phyloP scores from a whole-genome alignment of 2,797 vertebrate species.

The Sebastes itinus region DNA sequence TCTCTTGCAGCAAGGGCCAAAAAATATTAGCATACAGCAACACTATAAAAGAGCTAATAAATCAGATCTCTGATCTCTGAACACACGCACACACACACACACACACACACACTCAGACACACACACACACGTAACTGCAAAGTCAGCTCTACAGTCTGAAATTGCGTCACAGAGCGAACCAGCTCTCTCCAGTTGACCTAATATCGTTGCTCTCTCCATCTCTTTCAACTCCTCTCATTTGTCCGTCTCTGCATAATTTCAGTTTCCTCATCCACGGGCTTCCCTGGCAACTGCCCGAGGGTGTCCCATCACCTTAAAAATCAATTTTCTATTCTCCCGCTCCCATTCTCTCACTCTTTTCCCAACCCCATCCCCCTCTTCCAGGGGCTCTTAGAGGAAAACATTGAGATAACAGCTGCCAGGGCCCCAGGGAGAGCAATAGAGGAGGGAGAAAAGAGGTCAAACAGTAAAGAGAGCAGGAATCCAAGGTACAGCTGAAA shows the following conservation, averaged over 20 bases:
- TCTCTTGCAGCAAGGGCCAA: conserved; percentile 4
- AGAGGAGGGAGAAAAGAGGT: conserved; percentile 80
- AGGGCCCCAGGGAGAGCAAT: conserved; percentile 77
- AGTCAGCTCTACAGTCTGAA: conserved; percentile 65
- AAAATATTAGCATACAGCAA: conserved; percentile 23
- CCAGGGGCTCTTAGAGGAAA: conserved; percentile 82
- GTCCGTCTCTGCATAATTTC: conserved; percentile 17
- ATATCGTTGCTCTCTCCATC: conserved; percentile 20
- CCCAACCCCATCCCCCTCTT: conserved; percentile 69
- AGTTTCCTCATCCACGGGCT: conserved; percentile 37
- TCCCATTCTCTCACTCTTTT: conserved; percentile 45
- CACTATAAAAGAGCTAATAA: conserved; percentile 18
- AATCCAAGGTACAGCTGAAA: conserved; percentile 80
- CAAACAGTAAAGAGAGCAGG: conserved; percentile 81
- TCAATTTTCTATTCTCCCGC: conserved; percentile 68
- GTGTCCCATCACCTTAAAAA: conserved; percentile 64
- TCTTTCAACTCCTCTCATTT: conserved; percentile 8
- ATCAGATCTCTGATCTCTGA: conserved; percentile 5
- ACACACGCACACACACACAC: not conserved
- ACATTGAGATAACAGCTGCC: conserved; percentile 86
- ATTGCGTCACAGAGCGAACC: conserved; percentile 61
- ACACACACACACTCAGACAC: not conserved
- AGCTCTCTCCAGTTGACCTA: conserved; percentile 52
- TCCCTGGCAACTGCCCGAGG: conserved; percentile 47
- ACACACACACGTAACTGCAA: conserved; percentile 52